phyloP scores from a whole-genome alignment of 1,140 invertebrate species.

The Venustaconcha ellipsiformis region DNA sequence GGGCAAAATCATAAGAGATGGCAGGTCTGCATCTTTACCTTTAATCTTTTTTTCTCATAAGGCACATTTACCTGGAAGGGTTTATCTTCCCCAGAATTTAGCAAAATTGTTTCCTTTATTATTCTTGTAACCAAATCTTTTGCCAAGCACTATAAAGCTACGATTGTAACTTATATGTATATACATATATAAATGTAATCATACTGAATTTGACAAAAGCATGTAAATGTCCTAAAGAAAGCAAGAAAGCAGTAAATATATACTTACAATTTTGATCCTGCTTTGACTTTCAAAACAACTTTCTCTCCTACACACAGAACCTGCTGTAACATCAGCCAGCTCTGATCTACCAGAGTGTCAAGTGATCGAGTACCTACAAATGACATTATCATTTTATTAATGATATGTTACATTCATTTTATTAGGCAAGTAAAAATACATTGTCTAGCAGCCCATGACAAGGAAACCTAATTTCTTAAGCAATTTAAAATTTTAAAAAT shows the following conservation, averaged over 20 bases:
- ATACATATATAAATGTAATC: no score
- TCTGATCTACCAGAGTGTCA: conserved; percentile 66
- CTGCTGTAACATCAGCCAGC: conserved; percentile 63
- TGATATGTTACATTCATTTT: background rate
- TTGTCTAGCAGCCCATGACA: background rate
- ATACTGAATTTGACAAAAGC: no score
- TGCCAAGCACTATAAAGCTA: no score
- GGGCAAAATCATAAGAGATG: no score
- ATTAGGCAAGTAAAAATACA: background rate
- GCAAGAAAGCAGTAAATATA: background rate
- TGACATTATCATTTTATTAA: conserved; percentile 4
- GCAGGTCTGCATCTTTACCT: no score
- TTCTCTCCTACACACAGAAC: conserved; percentile 55
- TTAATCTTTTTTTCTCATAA: no score
- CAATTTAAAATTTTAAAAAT: background rate
- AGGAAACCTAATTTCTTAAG: background rate
- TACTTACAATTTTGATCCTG: conserved; percentile 58
- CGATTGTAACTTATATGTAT: no score
- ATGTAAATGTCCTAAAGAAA: no score
- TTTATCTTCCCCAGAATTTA: no score
- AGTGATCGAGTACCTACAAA: conserved; percentile 61
- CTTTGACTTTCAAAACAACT: conserved; percentile 60
- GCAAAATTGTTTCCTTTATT: no score
- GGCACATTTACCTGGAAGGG: no score
- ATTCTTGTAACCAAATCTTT: no score